These are phyloP conservation scores for Whitmania pigra DNA, from an alignment of 1,140 invertebrate genomes.

Conservation along the genomic window DNA sequence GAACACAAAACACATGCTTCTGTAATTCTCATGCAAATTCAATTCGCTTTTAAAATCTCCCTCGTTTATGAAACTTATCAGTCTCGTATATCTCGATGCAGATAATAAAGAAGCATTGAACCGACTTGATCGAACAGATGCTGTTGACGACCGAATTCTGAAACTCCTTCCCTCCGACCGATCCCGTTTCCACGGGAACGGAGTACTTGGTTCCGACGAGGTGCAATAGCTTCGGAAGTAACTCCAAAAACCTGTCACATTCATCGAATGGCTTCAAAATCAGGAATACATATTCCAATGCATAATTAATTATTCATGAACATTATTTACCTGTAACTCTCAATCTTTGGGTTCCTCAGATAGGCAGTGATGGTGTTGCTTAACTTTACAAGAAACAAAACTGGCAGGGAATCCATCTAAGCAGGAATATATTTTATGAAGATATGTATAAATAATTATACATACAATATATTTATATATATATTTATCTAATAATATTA, in stretches of 20 bases:
- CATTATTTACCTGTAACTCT: no score
- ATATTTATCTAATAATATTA: no score
- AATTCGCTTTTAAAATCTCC: neutral
- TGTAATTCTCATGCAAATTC: neutral
- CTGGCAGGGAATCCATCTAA: no score
- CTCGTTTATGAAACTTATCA: neutral
- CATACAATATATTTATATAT: no score
- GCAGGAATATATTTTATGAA: no score
- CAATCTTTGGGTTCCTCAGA: no score
- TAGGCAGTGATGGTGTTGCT: no score
- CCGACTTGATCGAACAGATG: conserved; percentile 1
- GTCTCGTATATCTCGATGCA: neutral
- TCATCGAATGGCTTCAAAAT: no score
- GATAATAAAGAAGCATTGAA: neutral
- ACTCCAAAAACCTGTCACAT: neutral
- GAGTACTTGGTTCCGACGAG: neutral
- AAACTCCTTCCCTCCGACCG: neutral
- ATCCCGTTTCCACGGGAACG: neutral
- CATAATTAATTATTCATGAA: no score
- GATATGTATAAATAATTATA: no score
- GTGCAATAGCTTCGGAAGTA: neutral
- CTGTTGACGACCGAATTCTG: neutral
- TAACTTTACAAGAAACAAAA: no score
- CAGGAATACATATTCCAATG: no score
- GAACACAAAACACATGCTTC: neutral